phyloP scores from a whole-genome alignment of 2,797 vertebrate species.

The Rhinophrynus dorsalis region DNA sequence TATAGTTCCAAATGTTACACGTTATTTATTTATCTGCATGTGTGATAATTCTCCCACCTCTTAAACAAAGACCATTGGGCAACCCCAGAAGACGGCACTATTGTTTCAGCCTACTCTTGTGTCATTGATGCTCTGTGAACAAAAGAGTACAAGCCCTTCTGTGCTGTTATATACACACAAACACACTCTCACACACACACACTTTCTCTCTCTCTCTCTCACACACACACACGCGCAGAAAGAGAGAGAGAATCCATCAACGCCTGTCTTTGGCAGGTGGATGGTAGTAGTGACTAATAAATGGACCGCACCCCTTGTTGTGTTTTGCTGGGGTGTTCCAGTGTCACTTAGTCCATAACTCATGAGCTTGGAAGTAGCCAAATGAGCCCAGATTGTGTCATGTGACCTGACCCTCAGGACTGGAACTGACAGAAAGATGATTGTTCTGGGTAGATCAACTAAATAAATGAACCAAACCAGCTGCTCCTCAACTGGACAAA shows the following conservation, averaged over 20 bases:
- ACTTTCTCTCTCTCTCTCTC: too few relatives aligned
- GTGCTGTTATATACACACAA: conserved; percentile 24
- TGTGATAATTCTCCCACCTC: neutral
- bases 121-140: conserved; percentile 14
- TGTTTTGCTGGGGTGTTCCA: conserved; percentile 3
- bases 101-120: conserved; percentile 32
- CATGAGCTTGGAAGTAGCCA: neutral
- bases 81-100: neutral
- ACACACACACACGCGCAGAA: too few relatives aligned
- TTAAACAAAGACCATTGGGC: conserved; percentile 17
- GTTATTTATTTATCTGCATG: neutral
- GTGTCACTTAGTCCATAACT: conserved; percentile 13
- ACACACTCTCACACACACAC: too few relatives aligned
- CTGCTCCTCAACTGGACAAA: conserved; percentile 21
- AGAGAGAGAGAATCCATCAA: conserved; percentile 33
- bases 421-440: conserved; percentile 31
- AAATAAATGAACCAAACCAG: conserved; percentile 29
- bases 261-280: conserved; percentile 35
- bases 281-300: conserved; percentile 37
- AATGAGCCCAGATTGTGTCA: conserved; percentile 19
- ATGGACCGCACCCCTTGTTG: conserved; percentile 32
- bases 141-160: conserved; percentile 27
- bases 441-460: conserved; percentile 30
- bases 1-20: too few relatives aligned
- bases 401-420: conserved; percentile 13